Percentiles rank a stretch among this genome's conserved stretches.
phyloP scores from a whole-genome alignment of 2,797 vertebrate species.

The Mycteria americana region DNA sequence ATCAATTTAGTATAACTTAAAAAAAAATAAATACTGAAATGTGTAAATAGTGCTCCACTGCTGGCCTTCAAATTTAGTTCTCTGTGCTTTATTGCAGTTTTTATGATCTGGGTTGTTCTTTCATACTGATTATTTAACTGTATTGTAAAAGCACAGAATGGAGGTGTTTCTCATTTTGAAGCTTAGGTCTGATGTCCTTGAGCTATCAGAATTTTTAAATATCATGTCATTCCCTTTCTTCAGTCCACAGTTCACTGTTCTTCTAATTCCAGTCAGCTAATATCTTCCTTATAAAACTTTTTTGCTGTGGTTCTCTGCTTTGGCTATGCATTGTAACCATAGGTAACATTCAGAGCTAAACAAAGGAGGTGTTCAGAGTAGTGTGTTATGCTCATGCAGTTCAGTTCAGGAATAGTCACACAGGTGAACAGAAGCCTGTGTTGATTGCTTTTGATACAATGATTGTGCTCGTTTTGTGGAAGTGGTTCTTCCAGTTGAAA shows the following conservation, averaged over 20 bases:
- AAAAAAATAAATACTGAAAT: not conserved
- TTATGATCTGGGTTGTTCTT: not conserved
- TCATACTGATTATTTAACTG: not conserved
- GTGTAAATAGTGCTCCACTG: not conserved
- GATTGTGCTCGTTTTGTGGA: not conserved
- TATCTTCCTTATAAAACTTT: not conserved
- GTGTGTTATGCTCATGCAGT: not conserved
- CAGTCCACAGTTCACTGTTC: not conserved
- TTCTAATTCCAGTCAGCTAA: not conserved
- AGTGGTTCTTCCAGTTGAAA: not conserved
- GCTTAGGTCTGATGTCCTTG: not conserved
- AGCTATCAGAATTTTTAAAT: not conserved
- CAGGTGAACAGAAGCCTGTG: not conserved
- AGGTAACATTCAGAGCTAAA: not conserved
- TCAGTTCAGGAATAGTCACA: not conserved
- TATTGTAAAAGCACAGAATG: not conserved
- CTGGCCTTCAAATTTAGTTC: not conserved
- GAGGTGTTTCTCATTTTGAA: not conserved
- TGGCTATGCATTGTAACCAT: not conserved
- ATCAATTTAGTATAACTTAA: not conserved
- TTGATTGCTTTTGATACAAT: not conserved
- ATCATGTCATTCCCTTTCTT: not conserved
- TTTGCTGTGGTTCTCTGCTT: not conserved
- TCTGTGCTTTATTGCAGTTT: not conserved
- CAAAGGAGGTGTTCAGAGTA: not conserved